phyloP scores from a whole-genome alignment of 2,113 vertebrate genomes.

The Clarias gariepinus region DNA sequence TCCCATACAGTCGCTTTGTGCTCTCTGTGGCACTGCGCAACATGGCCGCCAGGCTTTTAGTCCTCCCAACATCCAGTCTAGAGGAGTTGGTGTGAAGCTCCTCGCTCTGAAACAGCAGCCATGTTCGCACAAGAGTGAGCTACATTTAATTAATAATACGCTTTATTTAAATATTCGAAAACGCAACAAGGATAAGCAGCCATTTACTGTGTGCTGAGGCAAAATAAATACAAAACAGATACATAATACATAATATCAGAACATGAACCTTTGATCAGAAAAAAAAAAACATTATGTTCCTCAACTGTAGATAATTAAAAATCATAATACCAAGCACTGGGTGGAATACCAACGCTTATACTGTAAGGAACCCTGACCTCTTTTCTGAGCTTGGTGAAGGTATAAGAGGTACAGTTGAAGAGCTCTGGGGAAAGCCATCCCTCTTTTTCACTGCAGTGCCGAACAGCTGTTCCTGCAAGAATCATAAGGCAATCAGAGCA shows the following conservation, averaged over 20 bases:
- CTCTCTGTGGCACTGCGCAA: slow-evolving; percentile 75
- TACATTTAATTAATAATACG: neutral
- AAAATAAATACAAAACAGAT: neutral
- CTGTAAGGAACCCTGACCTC: slow-evolving; percentile 64
- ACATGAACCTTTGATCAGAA: neutral
- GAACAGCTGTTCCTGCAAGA: slow-evolving; percentile 77
- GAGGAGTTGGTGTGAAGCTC: slow-evolving; percentile 77
- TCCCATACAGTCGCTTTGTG: slow-evolving; percentile 69
- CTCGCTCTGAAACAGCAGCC: slow-evolving; percentile 71
- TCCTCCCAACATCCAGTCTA: slow-evolving; percentile 70
- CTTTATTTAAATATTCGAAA: neutral
- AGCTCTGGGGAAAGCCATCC: slow-evolving; percentile 86
- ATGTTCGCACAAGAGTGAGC: neutral
- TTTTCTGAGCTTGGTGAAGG: slow-evolving; percentile 77
- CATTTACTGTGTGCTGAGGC: neutral
- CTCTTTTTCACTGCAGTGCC: slow-evolving; percentile 83
- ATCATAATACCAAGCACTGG: neutral
- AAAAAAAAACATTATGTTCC: neutral
- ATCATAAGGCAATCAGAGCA: neutral
- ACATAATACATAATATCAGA: neutral
- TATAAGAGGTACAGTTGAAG: slow-evolving; percentile 83
- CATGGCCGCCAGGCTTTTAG: slow-evolving; percentile 65
- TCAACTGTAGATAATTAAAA: neutral
- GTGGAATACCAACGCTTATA: neutral
- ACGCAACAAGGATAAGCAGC: neutral